These are phyloP conservation scores for Caenorhabditis wallacei DNA, from an alignment of 2,888 invertebrate genomes.

Conservation along the genomic window DNA sequence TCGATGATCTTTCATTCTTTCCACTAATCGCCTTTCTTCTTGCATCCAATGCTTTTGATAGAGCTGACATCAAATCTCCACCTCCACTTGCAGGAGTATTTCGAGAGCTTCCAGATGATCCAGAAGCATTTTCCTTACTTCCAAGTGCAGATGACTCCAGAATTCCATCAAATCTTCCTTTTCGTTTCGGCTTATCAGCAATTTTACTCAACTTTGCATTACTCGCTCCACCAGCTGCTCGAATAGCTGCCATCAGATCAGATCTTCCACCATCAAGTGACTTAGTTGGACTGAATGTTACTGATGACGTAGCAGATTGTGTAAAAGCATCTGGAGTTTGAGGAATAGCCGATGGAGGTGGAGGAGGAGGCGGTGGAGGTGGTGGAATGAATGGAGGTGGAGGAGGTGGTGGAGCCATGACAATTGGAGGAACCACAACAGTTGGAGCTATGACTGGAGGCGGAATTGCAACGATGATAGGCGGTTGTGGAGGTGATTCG, in stretches of 20 bases:
- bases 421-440: constrained; percentile 30
- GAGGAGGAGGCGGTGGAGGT: constrained; percentile 52
- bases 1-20: constrained; percentile 30
- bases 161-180: constrained; percentile 49
- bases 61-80: constrained; percentile 73
- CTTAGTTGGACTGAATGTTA: constrained; percentile 35
- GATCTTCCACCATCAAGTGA: constrained; percentile 56
- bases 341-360: constrained; percentile 21
- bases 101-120: neutral
- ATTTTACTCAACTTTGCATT: constrained; percentile 67
- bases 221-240: constrained; percentile 72
- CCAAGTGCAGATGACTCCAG: constrained; percentile 51
- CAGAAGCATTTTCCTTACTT: neutral
- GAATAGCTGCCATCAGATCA: constrained; percentile 73
- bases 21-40: constrained; percentile 71
- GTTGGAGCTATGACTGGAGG: constrained; percentile 12
- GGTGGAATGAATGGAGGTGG: constrained; percentile 38
- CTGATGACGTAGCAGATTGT: constrained; percentile 28
- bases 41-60: constrained; percentile 72
- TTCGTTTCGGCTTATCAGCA: constrained; percentile 35
- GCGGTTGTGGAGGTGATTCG: constrained; percentile 24
- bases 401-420: constrained; percentile 32
- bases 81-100: constrained; percentile 1
- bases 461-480: constrained; percentile 3
- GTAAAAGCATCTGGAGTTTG: constrained; percentile 16